Evolutionary conservation across 2,888 invertebrate species (phyloP).

Genomic region (Diploptera punctata): DNA sequence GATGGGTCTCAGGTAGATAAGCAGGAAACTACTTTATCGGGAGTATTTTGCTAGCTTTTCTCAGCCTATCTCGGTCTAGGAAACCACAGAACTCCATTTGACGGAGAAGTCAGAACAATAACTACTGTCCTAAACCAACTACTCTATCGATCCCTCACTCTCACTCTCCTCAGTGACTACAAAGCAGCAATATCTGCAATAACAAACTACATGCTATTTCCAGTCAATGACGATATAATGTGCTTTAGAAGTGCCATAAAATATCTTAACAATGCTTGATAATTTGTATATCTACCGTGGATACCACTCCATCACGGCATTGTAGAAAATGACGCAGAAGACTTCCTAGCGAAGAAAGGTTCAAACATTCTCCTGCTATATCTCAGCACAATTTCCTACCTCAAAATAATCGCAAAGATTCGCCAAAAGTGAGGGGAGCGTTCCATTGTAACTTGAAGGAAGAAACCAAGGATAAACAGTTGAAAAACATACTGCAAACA

Average conservation of each 20-base stretch:
- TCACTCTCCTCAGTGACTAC: neutral
- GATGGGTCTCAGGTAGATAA: neutral
- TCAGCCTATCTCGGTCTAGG: neutral
- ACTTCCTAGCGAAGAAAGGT: neutral
- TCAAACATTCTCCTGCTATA: neutral
- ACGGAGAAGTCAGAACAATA: neutral
- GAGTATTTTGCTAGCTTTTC: neutral
- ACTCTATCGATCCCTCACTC: neutral
- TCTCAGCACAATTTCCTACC: neutral
- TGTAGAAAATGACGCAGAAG: neutral
- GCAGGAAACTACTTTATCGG: neutral
- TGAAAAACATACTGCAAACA: neutral
- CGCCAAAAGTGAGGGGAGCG: neutral
- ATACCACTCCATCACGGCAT: neutral
- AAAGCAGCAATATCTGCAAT: neutral
- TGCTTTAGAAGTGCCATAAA: no score
- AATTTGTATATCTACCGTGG: neutral
- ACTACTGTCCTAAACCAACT: constrained; percentile 1
- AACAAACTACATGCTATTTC: neutral
- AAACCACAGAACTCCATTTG: neutral
- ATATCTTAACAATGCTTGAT: neutral
- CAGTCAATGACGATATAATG: no score
- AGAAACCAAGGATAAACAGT: no score
- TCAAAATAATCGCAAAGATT: neutral
- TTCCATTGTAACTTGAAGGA: neutral